phyloP scores from a whole-genome alignment of 2,113 vertebrate genomes.

The Cyanocitta stelleri region DNA sequence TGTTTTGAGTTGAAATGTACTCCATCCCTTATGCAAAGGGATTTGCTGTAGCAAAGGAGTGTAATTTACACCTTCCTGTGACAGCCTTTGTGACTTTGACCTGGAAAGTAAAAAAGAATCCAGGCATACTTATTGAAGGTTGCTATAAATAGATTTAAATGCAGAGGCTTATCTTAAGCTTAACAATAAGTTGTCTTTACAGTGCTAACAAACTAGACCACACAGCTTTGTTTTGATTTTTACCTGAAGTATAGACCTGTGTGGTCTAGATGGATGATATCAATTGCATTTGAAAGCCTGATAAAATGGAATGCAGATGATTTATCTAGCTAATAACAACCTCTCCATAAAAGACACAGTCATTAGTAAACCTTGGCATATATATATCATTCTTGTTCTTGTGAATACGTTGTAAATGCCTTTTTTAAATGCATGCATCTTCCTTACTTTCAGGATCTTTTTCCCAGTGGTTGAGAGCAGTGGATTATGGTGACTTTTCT shows the following conservation, averaged over 20 bases:
- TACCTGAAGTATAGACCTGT: slow-evolving; percentile 48
- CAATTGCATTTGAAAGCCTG: slow-evolving; percentile 56
- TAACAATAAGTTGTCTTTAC: slow-evolving; percentile 24
- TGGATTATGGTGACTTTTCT: background rate
- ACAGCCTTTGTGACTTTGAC: slow-evolving; percentile 11
- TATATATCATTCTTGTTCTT: background rate
- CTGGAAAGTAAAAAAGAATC: slow-evolving; percentile 7
- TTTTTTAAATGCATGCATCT: background rate
- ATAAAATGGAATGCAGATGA: slow-evolving; percentile 55
- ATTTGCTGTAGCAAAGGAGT: background rate
- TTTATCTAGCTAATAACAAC: slow-evolving; percentile 50
- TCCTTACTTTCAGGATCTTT: background rate
- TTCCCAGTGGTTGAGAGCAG: background rate
- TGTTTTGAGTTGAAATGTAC: slow-evolving; percentile 7
- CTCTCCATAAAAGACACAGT: slow-evolving; percentile 19
- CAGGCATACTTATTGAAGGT: background rate
- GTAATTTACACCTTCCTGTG: slow-evolving; percentile 25
- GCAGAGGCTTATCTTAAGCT: slow-evolving; percentile 22
- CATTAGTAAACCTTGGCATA: slow-evolving; percentile 1
- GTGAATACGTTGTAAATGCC: background rate
- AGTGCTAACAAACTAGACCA: slow-evolving; percentile 42
- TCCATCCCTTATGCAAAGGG: background rate
- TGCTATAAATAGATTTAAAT: slow-evolving; percentile 52
- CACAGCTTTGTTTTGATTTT: slow-evolving; percentile 57
- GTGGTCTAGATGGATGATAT: slow-evolving; percentile 57